A percentile compares a stretch with the other conserved stretches of the same genome.
phyloP scores from a whole-genome alignment of 2,888 invertebrate species.

The Caenorhabditis sp. region DNA sequence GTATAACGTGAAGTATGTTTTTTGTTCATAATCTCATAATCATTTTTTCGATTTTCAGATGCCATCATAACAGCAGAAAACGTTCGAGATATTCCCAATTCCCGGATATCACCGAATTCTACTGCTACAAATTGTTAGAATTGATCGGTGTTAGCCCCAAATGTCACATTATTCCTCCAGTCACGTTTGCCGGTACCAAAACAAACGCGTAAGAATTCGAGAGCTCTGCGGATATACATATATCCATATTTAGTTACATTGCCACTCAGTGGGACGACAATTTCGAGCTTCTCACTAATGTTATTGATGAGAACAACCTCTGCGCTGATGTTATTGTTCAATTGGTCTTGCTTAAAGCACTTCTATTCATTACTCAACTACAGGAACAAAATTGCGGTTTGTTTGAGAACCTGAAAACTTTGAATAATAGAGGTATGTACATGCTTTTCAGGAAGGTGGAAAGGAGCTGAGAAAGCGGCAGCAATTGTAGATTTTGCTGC shows the following conservation, averaged over 20 bases:
- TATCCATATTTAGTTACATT: conserved; percentile 42
- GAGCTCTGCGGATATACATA: not conserved
- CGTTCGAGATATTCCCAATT: too few relatives aligned
- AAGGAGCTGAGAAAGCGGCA: conserved; percentile 36
- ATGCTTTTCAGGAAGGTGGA: conserved; percentile 43
- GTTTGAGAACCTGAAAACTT: not conserved
- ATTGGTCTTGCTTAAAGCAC: conserved; percentile 40
- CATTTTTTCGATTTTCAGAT: too few relatives aligned
- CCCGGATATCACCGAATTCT: not conserved
- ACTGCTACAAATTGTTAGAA: too few relatives aligned
- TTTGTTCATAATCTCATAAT: too few relatives aligned
- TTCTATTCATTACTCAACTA: conserved; percentile 26
- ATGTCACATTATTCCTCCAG: conserved; percentile 40
- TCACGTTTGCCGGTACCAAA: conserved; percentile 25
- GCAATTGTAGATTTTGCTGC: conserved; percentile 58
- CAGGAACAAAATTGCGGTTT: conserved; percentile 51
- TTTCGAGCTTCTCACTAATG: conserved; percentile 36
- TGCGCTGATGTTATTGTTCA: conserved; percentile 49
- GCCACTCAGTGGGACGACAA: conserved; percentile 55
- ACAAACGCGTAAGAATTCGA: conserved; percentile 38
- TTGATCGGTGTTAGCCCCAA: conserved; percentile 35
- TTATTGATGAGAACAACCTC: conserved; percentile 43
- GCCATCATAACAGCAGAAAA: too few relatives aligned
- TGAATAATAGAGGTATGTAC: not conserved
- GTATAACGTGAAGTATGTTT: too few relatives aligned